Evolutionary conservation across 92 coral and sea anemone genomes (phyloP), one percentile per base, ranked within the genome.

Genomic region (Porites cylindrica): DNA sequence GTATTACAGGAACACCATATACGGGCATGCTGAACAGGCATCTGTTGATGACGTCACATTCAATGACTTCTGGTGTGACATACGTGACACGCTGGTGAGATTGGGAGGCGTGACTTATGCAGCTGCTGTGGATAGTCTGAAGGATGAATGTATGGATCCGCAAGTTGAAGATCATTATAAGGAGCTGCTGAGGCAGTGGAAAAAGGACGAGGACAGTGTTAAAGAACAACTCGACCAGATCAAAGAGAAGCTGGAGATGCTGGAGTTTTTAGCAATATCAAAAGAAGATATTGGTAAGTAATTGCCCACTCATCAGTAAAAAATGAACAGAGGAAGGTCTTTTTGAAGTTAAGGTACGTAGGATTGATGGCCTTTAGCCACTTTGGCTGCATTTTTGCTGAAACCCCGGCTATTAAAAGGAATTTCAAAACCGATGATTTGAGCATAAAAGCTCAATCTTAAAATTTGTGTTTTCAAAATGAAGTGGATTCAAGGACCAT

Each of bases 81-180:
- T 88, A 67, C 76, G 85, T 54, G 83, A 59, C 17, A 70, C 78
- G 10, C 66, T 88, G 77, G 62, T 82, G 56, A 52, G 91, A 59
- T 81, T 88, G 17, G 87, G 91, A 5, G 87, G 87, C 4, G 43
- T 26, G 2, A 74, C 66, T 13, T 88, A 82, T 26, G 66, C 66
- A 54, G 60, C 21, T 2, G 84, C 83, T 19, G 84, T 88, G 10
- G 75, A 82, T 53, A 75, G 62, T 18, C 78, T 88, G 16, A 82
- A 69, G 72, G 62, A 52, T 51, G 91, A 76, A 16, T 66, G 77
- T 5, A 82, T 88, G 91, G 91, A 88, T 43, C 88, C 91, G 18
- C 77, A 82, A 10, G 76, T 72, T 1, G 82, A 88, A 59, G 71
- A 66, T 60, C 76, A 82, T 58, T 88, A 81, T 19, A 68, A 56